phyloP scores from a whole-genome alignment of 2,797 vertebrate species.

The Lagorchestes hirsutus region DNA sequence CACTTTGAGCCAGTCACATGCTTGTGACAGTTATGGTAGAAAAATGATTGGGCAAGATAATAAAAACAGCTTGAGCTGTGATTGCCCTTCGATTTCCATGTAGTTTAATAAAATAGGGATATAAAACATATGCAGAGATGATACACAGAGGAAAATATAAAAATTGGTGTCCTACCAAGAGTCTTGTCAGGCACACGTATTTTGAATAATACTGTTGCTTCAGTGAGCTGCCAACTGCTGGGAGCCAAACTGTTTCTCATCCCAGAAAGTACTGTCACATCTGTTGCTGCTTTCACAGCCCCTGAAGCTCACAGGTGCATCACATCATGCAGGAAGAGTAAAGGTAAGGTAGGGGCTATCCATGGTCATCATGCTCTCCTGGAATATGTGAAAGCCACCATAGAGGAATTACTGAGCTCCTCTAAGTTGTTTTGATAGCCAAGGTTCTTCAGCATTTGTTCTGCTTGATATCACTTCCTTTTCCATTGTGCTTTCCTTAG shows the following conservation, averaged over 20 bases:
- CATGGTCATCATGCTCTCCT: not conserved
- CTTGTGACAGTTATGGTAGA: not conserved
- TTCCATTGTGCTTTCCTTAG: not conserved
- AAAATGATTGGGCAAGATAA: not conserved
- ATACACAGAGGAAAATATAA: not conserved
- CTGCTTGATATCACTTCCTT: not conserved
- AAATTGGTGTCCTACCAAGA: not conserved
- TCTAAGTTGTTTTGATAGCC: not conserved
- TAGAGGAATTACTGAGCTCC: not conserved
- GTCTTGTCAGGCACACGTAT: not conserved
- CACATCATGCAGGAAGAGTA: not conserved
- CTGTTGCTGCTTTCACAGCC: not conserved
- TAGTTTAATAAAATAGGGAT: not conserved
- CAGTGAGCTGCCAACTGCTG: not conserved
- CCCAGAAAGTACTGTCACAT: not conserved
- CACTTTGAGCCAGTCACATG: not conserved
- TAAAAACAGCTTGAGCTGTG: conserved; percentile 2
- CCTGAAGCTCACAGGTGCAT: not conserved
- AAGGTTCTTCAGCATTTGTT: not conserved
- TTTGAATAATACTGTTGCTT: not conserved
- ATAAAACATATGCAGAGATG: conserved; percentile 23
- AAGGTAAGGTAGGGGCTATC: not conserved
- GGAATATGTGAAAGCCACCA: not conserved
- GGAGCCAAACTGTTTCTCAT: not conserved
- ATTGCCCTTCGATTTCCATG: not conserved